Evolutionary conservation across 2,888 invertebrate species (phyloP).

Genomic region (Clivina fossor): DNA sequence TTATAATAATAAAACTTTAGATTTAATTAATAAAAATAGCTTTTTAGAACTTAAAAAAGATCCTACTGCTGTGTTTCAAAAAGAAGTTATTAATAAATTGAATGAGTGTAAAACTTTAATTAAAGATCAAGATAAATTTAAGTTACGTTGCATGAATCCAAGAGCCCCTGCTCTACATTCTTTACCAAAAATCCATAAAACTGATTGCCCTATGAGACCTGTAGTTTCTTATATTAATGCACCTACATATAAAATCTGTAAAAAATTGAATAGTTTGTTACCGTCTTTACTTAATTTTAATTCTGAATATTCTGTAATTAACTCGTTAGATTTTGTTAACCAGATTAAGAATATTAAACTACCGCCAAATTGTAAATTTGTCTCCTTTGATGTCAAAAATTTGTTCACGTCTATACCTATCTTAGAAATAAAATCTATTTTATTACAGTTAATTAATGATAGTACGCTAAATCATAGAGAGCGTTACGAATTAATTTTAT

Average conservation of each 20-base stretch:
- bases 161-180: no score
- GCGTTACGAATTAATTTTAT: constrained; percentile 11
- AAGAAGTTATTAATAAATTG: no score
- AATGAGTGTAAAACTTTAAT: no score
- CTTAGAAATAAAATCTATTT: not conserved
- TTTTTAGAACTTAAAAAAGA: not conserved
- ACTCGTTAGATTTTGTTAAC: constrained; percentile 2
- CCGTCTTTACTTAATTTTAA: no score
- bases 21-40: not conserved
- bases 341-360: not conserved
- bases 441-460: constrained; percentile 1
- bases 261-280: not conserved
- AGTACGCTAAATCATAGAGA: no score
- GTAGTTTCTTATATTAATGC: constrained; percentile 6
- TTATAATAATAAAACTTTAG: not conserved
- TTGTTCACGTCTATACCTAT: constrained; percentile 16
- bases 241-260: constrained; percentile 11
- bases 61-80: not conserved
- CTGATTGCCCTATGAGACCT: not conserved
- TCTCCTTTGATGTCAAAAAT: constrained; percentile 7
- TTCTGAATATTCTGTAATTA: constrained; percentile 3
- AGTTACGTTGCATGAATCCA: no score
- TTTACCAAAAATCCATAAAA: no score
- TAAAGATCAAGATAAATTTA: no score
- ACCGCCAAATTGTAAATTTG: not conserved